These are phyloP conservation scores for Drosophila grimshawi DNA, from an alignment of 1,140 invertebrate species.

Conservation along the genomic window DNA sequence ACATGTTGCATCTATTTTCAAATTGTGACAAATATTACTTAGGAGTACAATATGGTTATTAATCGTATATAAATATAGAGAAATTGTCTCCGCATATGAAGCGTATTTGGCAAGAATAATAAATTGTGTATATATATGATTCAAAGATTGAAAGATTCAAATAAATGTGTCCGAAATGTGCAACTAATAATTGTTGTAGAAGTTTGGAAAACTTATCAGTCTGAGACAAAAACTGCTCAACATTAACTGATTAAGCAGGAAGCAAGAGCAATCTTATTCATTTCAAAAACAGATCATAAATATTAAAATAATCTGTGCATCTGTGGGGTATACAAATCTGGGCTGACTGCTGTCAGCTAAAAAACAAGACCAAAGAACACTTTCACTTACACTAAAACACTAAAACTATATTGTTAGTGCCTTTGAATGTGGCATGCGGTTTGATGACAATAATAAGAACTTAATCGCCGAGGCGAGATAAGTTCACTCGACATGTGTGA, in stretches of 20 bases:
- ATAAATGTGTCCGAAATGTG: background rate
- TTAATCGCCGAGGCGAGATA: background rate
- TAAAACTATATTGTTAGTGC: background rate
- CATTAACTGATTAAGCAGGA: slow-evolving; percentile 3
- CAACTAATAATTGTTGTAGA: background rate
- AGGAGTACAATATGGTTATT: background rate
- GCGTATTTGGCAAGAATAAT: no score
- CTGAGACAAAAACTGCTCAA: background rate
- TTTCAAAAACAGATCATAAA: background rate
- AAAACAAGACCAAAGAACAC: background rate
- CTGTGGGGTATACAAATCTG: background rate
- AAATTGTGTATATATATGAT: background rate
- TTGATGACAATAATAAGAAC: background rate
- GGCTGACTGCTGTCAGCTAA: no score
- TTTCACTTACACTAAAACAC: background rate
- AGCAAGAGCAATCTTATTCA: background rate
- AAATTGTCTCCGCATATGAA: no score
- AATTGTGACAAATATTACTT: slow-evolving; percentile 26
- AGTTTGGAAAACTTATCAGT: slow-evolving; percentile 2
- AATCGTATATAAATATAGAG: background rate
- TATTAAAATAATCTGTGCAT: no score
- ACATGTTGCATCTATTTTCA: slow-evolving; percentile 50
- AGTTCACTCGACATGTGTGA: background rate
- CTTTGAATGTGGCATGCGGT: background rate
- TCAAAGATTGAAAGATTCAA: no score